phyloP scores from a whole-genome alignment of 2,888 invertebrate genomes.

The Andrena trimmerana region DNA sequence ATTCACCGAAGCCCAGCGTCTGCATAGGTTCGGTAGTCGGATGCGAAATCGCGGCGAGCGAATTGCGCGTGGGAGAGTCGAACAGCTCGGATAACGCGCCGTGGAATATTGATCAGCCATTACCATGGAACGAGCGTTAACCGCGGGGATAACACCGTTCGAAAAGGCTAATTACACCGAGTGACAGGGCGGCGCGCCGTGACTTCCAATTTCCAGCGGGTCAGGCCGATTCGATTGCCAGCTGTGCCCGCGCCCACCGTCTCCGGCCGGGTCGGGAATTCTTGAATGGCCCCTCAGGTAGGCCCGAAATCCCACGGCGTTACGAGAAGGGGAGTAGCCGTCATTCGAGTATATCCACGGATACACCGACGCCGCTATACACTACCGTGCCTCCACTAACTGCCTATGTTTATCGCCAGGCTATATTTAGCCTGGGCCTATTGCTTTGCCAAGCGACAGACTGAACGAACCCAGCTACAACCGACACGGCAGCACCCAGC shows the following conservation, averaged over 20 bases:
- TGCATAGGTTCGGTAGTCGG: not conserved
- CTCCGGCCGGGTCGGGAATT: conserved; percentile 34
- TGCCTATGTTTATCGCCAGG: conserved; percentile 82
- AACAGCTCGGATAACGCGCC: conserved; percentile 30
- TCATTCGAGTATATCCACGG: conserved; percentile 68
- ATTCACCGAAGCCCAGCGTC: not conserved
- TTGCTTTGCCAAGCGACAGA: conserved; percentile 80
- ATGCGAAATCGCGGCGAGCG: conserved; percentile 32
- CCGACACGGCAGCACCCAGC: conserved; percentile 46
- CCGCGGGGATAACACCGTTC: conserved; percentile 17
- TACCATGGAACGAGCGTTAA: conserved; percentile 44
- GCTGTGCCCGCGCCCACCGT: not conserved
- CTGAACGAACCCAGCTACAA: conserved; percentile 65
- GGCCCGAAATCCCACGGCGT: conserved; percentile 60
- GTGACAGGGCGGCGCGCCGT: not conserved
- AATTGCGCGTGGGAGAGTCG: conserved; percentile 43
- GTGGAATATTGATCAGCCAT: conserved; percentile 53
- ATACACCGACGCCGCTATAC: conserved; percentile 68
- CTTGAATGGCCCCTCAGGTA: conserved; percentile 58
- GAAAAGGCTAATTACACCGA: conserved; percentile 45
- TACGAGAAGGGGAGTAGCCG: conserved; percentile 33
- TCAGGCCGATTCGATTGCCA: conserved; percentile 9
- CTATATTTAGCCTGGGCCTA: conserved; percentile 82
- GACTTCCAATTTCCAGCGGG: conserved; percentile 25
- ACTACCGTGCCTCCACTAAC: conserved; percentile 77